Base-by-base conservation (phyloP, 35 echinoderm and acorn worm genomes). In the Diadema setosum region DNA sequence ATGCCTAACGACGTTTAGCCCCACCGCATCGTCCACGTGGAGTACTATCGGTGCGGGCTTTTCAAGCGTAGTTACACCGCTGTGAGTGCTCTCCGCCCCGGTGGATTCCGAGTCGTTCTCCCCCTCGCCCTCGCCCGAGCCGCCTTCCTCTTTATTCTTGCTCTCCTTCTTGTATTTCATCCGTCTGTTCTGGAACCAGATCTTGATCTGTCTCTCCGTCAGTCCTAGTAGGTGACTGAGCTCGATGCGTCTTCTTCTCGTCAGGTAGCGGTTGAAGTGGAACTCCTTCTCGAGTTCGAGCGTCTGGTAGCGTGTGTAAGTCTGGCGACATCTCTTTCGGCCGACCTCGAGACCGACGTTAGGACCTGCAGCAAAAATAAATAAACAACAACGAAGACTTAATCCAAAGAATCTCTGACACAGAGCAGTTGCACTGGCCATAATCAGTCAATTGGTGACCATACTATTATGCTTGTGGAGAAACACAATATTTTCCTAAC, bases 81-180 rank as follows among this genome's bases (percentile, higher is more conserved):
- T 61, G 23, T 16, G 29, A 5, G 24, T 42, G 41, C 41, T 48
- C 40, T 65, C 69, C 43, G 64, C 64, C 42, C 85, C 31, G 36
- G 61, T 70, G n/a, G 61, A 40, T 14, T 87, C 85, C 24, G 37
- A 39, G 3, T 87, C 85, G 32, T 33, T 73, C 21, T 49, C 73
- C 26, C 59, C 84, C 16, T 96, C 90, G 8, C 37, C 67, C 6
- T 87, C 80, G 6, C 83, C 93, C 57, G 55, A 61, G 15, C 60
- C 81, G 18, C 76, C 81, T 31, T 63, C 58, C 34, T 82, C 90
- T 41, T 98, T 89, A 29, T 93, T 91, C 90, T 99, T 99, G 46
- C 85, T 99, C 55, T 99, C 96, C 42, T 99, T 99, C 83, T 99
- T 99, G 82, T 92, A 94, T 83, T 99, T 99, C 96, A 99, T 99